Evolutionary conservation across 2,113 vertebrate species (phyloP).

Genomic region (Petrocephalus microphthalmus): DNA sequence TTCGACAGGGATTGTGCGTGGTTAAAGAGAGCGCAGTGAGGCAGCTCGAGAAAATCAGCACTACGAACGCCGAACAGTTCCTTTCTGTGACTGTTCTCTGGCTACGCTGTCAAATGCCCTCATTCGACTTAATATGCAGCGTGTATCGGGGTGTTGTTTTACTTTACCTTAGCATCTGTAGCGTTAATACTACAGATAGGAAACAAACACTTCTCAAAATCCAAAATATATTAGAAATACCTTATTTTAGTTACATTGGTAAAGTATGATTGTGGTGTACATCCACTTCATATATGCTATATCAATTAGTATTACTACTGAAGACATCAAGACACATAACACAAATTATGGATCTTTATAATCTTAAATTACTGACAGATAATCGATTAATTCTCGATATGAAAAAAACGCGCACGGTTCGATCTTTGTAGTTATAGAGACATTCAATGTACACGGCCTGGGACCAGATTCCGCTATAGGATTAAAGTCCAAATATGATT

Average conservation of each 20-base stretch:
- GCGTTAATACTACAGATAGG: background rate
- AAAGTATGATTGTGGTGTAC: background rate
- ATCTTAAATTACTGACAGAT: background rate
- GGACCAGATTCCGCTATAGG: background rate
- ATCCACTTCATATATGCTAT: background rate
- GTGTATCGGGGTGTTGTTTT: background rate
- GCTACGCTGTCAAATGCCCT: background rate
- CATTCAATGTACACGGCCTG: background rate
- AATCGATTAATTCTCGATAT: background rate
- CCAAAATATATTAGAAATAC: background rate
- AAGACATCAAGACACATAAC: background rate
- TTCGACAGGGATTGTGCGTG: background rate
- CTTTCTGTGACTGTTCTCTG: background rate
- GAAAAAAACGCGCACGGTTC: background rate
- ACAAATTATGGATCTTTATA: background rate
- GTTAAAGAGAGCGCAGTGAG: background rate
- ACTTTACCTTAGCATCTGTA: background rate
- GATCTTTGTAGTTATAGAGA: background rate
- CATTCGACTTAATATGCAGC: background rate
- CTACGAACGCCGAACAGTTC: slow-evolving; percentile 3
- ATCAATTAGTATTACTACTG: background rate
- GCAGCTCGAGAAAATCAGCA: background rate
- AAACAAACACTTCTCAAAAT: background rate
- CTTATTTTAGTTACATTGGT: background rate
- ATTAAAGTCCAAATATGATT: background rate